phyloP scores from a whole-genome alignment of 2,888 invertebrate genomes.

The Ernsta delagoae region DNA sequence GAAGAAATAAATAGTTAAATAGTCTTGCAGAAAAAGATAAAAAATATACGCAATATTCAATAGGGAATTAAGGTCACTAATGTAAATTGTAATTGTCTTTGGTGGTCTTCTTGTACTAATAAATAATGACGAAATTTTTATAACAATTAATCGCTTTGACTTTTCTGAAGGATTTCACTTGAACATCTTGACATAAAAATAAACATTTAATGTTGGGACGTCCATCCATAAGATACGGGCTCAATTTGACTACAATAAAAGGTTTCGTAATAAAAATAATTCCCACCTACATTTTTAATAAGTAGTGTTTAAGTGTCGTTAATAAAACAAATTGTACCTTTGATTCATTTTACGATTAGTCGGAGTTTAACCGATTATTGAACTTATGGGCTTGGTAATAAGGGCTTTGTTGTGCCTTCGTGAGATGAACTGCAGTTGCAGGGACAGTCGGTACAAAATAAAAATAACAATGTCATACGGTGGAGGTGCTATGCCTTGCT shows the following conservation, averaged over 20 bases:
- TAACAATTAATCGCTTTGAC: conserved; percentile 44
- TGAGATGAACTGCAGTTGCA: conserved; percentile 31
- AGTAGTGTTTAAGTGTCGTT: conserved; percentile 77
- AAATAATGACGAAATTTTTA: conserved; percentile 6
- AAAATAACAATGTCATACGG: conserved; percentile 61
- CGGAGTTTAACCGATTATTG: background rate
- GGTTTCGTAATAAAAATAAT: conserved; percentile 55
- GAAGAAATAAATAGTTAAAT: too few relatives aligned
- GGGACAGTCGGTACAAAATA: conserved; percentile 39
- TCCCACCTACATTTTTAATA: conserved; percentile 77
- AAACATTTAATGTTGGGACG: conserved; percentile 45
- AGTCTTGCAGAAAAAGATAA: too few relatives aligned
- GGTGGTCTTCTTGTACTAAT: conserved; percentile 10
- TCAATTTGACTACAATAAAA: conserved; percentile 44
- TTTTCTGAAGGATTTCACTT: conserved; percentile 44
- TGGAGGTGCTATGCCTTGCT: conserved; percentile 60
- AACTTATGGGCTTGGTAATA: conserved; percentile 4
- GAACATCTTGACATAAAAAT: conserved; percentile 43
- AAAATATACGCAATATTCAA: too few relatives aligned
- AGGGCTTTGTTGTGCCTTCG: background rate
- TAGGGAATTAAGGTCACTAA: too few relatives aligned
- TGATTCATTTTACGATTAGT: background rate
- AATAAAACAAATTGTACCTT: conserved; percentile 75
- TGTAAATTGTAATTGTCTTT: background rate
- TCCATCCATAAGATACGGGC: conserved; percentile 42